Base-by-base conservation (phyloP, 2,888 invertebrate species). In the Hyalella azteca region DNA sequence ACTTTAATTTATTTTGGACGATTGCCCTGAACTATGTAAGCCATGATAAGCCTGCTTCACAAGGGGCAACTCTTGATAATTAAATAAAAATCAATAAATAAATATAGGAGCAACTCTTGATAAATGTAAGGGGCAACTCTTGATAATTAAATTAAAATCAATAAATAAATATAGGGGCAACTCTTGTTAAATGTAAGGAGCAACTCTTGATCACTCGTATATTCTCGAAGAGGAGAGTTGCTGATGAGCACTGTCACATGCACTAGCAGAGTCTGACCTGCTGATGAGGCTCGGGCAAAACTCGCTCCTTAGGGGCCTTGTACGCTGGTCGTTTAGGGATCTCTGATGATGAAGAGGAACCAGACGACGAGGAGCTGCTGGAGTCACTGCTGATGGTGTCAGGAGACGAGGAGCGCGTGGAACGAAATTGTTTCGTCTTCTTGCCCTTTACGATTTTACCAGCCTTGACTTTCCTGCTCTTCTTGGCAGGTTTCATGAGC, bases 221-320 rank as follows among this genome's bases (percentile, higher is more conserved):
- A n/a, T n/a, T n/a, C n/a, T n/a, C n/a, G n/a, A n/a, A n/a, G n/a
- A n/a, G n/a, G n/a, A n/a, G n/a, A n/a, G n/a, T n/a, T n/a, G n/a
- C n/a, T n/a, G n/a, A n/a, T n/a, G n/a, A n/a, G 5, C 2, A 2
- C 22, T 54, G 4, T 3, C 0, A 1, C 54, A 22, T n/a, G 19
- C 49, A 49, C 9, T 1, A 13, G n/a, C n/a, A 22, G 7, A 19
- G 7, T 7, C 26, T 54, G n/a, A 36, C 66, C 66, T 66, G 66
- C n/a, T 66, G 32, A 36, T 66, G 66, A 11, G 66, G 66, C 39
- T 66, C 36, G 0, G 66, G 66, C 66, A 66, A n/a, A 7, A 36
- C 15, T 13, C 66, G 66, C 39, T 66, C 66, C 39, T 32, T 66
- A 36, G 66, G 66, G 36, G 66, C 66, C 66, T 66, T 32, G 66